Evolutionary conservation across 2,113 vertebrate species (phyloP).

Genomic region (Phylloscopus trochilus): DNA sequence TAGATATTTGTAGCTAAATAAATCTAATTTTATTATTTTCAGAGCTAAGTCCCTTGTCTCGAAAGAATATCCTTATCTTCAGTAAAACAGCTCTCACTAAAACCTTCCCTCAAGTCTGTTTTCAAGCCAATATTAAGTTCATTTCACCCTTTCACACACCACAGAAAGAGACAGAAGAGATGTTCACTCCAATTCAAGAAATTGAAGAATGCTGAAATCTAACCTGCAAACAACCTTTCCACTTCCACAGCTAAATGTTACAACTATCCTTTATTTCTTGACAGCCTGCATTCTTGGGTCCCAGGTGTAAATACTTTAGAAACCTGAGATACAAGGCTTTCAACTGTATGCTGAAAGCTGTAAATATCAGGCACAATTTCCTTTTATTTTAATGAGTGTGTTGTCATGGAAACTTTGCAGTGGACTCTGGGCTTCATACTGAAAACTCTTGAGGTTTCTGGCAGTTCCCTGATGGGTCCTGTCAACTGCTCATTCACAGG

Average conservation of each 20-base stretch:
- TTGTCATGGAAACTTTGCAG: conserved; percentile 63
- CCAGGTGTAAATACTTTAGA: conserved; percentile 40
- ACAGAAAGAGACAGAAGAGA: background rate
- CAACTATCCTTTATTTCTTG: conserved; percentile 33
- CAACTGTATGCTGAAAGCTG: conserved; percentile 13
- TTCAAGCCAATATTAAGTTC: background rate
- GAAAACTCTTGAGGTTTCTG: conserved; percentile 62
- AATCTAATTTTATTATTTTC: background rate
- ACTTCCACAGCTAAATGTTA: conserved; percentile 18
- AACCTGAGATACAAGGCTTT: conserved; percentile 27
- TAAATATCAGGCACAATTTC: conserved; percentile 54
- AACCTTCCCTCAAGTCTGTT: background rate
- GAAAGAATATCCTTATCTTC: background rate
- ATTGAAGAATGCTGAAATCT: background rate
- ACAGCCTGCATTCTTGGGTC: conserved; percentile 26
- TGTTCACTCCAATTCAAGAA: background rate
- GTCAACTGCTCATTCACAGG: conserved; percentile 63
- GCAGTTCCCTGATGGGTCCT: conserved; percentile 56
- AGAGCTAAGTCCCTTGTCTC: background rate
- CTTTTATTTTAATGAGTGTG: conserved; percentile 57
- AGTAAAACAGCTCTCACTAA: background rate
- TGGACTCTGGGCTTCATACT: conserved; percentile 27
- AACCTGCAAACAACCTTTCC: conserved; percentile 54
- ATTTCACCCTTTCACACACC: background rate
- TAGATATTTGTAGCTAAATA: background rate